A percentile compares a stretch with the other conserved stretches of the same genome.
Conservation (phyloP, 2,888 invertebrate species). For the Dasypogon diadema region DNA sequence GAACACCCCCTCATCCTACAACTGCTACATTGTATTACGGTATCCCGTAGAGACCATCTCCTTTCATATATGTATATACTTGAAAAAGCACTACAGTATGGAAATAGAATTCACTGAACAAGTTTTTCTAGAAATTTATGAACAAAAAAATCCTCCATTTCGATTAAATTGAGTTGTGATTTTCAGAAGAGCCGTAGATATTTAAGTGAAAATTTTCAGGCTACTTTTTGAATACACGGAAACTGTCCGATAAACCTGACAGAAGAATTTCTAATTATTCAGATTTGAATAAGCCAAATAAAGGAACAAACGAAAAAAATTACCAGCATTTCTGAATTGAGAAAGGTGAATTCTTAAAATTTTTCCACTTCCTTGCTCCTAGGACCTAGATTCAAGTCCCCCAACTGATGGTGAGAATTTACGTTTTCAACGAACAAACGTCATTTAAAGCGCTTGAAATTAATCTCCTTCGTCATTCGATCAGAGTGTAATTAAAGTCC, state of each 20-base stretch:
- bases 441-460: conserved; percentile 54
- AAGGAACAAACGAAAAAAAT: conserved; percentile 16
- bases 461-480: conserved; percentile 56
- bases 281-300: conserved; percentile 34
- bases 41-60: too few relatives aligned
- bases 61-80: too few relatives aligned
- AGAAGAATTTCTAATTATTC: conserved; percentile 38
- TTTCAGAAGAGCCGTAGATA: too few relatives aligned
- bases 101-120: too few relatives aligned
- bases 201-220: too few relatives aligned
- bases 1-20: too few relatives aligned
- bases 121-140: too few relatives aligned
- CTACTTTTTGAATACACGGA: too few relatives aligned
- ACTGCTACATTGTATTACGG: too few relatives aligned
- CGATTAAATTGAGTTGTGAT: too few relatives aligned
- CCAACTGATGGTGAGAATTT: conserved; percentile 5
- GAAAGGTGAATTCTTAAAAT: conserved; percentile 15
- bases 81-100: too few relatives aligned
- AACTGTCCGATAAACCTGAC: conserved; percentile 11
- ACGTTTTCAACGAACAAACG: conserved; percentile 30
- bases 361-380: conserved; percentile 2
- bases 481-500: conserved; percentile 56
- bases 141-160: too few relatives aligned
- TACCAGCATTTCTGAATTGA: conserved; percentile 5
- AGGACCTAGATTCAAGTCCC: background rate